Base-by-base conservation (phyloP, 2,888 invertebrate genomes). In the Julus scanicus region DNA sequence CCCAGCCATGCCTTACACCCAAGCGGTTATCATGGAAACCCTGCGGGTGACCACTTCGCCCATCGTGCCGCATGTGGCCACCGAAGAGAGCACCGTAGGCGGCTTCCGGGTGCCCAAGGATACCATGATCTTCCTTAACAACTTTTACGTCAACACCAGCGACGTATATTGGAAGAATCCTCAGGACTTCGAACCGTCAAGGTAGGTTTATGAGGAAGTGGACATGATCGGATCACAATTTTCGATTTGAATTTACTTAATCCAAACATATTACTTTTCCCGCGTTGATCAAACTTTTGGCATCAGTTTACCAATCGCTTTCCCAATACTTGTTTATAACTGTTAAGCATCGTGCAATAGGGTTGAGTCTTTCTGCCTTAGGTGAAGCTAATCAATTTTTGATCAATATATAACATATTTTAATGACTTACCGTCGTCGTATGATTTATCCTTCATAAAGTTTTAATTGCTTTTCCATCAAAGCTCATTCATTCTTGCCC, bases 51-150 rank as follows among this genome's bases (percentile, higher is more conserved):
- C 89, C 29, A 83, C 88, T 2, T 89, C 92, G 0, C 97, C 97
- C 0, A 97, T 97, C 89, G 97, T 97, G 0, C 97, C 97, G 0
- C 97, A 97, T 91, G 97, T 97, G 0, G 96, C 97, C 0, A 96
- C 96, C 0, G 94, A 95, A 90, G 95, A 96, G 91, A 95, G 95
- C 0, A 93, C 94, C 0, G 94, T 97, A 6, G 94, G 94, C 83
- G 96, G 95, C 0, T 96, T 94, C 91, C 93, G 94, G 0, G 94
- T 97, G 0, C 94, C 95, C 86, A 95, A 95, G 91, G 97, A 96
- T 0, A 96, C 97, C 0, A 94, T 97, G 88, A 94, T 97, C 0
- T 96, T 97, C 91, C 94, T 97, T 40, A 97, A 97, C 91, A 97
- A 97, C 91, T 96, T 95, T 91, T 95, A 95, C 89, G 91, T 97